A percentile compares a stretch with the other conserved stretches of the same genome.
phyloP scores from a whole-genome alignment of 2,113 vertebrate species.

The Phrynosoma platyrhinos region DNA sequence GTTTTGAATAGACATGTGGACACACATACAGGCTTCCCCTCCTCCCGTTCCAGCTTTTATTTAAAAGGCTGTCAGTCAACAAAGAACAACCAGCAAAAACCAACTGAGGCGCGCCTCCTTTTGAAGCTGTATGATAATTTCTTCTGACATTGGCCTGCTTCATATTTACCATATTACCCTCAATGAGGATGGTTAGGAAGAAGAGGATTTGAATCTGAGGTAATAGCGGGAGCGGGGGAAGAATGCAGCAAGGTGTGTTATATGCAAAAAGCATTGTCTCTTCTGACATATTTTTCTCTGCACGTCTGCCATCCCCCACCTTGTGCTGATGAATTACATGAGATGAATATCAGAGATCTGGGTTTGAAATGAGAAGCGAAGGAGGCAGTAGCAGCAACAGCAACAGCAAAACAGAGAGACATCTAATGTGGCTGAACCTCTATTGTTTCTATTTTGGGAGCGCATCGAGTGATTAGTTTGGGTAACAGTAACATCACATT shows the following conservation, averaged over 20 bases:
- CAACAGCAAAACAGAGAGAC: slow-evolving; percentile 75
- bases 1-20: slow-evolving; percentile 34
- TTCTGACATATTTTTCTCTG: slow-evolving; percentile 74
- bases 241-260: slow-evolving; percentile 62
- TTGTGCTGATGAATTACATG: slow-evolving; percentile 79
- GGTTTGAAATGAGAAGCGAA: slow-evolving; percentile 78
- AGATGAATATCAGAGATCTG: slow-evolving; percentile 76
- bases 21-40: slow-evolving; percentile 26
- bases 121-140: slow-evolving; percentile 67
- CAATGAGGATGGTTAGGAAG: neutral
- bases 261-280: slow-evolving; percentile 69
- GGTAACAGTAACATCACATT: slow-evolving; percentile 85
- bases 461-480: slow-evolving; percentile 85
- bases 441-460: slow-evolving; percentile 87
- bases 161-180: slow-evolving; percentile 69
- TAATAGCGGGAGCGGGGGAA: slow-evolving; percentile 35
- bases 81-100: slow-evolving; percentile 66
- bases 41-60: slow-evolving; percentile 58
- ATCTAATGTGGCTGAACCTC: slow-evolving; percentile 76
- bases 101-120: slow-evolving; percentile 72
- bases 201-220: slow-evolving; percentile 32
- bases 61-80: slow-evolving; percentile 72
- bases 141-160: slow-evolving; percentile 62
- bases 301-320: slow-evolving; percentile 69
- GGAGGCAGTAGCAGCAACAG: slow-evolving; percentile 74